These are phyloP conservation scores for Drosophila rubida DNA, from an alignment of 2,888 invertebrate species.

Conservation along the genomic window DNA sequence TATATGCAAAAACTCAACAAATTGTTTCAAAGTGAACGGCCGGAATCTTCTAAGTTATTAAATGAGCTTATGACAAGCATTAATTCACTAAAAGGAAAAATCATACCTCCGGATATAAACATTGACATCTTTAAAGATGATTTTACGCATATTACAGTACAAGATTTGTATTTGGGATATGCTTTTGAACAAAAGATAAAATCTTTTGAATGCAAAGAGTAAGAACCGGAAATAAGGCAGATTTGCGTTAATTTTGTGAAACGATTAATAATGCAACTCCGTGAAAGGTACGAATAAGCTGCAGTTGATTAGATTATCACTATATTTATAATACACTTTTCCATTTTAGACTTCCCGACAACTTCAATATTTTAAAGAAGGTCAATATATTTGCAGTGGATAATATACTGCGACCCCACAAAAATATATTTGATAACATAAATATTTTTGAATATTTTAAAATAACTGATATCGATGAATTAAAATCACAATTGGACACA, in stretches of 20 bases:
- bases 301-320: too few species aligned
- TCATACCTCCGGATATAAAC: not conserved
- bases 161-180: not conserved
- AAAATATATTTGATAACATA: too few species aligned
- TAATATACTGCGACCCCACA: too few species aligned
- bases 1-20: slow-evolving; percentile 2
- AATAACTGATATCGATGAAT: too few species aligned
- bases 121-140: slow-evolving; percentile 1
- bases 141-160: not conserved
- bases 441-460: too few species aligned
- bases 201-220: too few species aligned
- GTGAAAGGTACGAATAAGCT: not conserved
- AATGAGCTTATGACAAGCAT: not conserved
- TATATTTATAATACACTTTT: too few species aligned
- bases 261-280: not conserved
- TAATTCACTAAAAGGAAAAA: not conserved
- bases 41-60: not conserved
- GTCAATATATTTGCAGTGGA: too few species aligned
- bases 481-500: too few species aligned
- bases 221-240: too few species aligned
- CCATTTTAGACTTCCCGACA: too few species aligned
- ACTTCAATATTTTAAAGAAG: too few species aligned
- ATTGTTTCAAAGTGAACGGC: slow-evolving; percentile 2
- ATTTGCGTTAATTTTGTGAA: not conserved
- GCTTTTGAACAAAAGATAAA: not conserved